Evolutionary conservation across 2,888 invertebrate genomes (phyloP), one percentile per base, ranked within the genome.

Genomic region (Chymomyza procnemis): DNA sequence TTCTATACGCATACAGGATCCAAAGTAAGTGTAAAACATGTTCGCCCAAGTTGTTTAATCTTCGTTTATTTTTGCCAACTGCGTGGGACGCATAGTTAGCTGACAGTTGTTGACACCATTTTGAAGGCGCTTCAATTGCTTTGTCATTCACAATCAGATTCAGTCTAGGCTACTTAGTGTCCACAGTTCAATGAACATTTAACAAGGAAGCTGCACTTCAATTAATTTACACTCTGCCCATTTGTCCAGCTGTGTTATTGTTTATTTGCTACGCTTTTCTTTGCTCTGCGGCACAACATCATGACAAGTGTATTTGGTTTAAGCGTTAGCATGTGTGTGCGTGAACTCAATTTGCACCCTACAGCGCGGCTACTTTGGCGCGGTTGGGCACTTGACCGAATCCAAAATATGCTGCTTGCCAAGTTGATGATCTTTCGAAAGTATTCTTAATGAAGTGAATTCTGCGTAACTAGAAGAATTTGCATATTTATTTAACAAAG

Each of bases 1-100:
- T 58, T 90, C 92, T 76, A 92, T 92, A 71, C 91, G 91, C 80
- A 92, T 92, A 83, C 92, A 92, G 81, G 91, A 91, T 87, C 90
- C 90, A 69, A 91, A 90, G 91, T 91, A 85, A 90, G 89, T 80
- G 72, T 34, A 34, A 73, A 70, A 78, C 75, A 34, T 68, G 75
- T 75, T 73, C 34, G 61, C 56, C 59, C n/a, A 56, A 22, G 30
- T 55, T 22, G n/a, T n/a, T 8, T 5, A 52, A 41, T 58, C 58
- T 47, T 30, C 12, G 0, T 30, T n/a, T 18, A 18, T 19, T 46
- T 1, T 22, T 6, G 6, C 9, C 16, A 16, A 54, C 41, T 52
- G 19, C 19, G 14, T 54, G 54, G 41, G 63, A n/a, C 30, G 56
- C 56, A 26, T 67, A 70, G 67, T 65, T 67, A 71, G 26, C 26